Evolutionary conservation across 2,113 vertebrate genomes (phyloP).

Genomic region (Martes martes): DNA sequence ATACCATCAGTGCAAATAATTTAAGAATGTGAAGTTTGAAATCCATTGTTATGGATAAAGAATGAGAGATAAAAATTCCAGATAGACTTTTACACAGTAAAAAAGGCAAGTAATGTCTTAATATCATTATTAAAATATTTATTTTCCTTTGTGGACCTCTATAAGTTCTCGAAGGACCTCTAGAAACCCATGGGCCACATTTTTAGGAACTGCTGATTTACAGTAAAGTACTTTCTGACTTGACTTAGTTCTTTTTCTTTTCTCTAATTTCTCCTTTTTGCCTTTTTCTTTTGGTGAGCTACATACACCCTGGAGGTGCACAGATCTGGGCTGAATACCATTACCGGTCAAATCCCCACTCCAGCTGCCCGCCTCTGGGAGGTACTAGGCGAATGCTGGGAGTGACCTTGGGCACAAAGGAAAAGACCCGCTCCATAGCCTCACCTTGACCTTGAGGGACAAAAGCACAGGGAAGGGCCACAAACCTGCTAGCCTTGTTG

Average conservation of each 20-base stretch:
- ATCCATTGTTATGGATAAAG: background rate
- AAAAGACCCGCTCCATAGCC: background rate
- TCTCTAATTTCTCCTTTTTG: background rate
- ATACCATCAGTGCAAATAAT: background rate
- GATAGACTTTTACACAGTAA: background rate
- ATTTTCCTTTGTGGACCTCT: background rate
- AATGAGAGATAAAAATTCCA: background rate
- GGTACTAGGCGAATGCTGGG: background rate
- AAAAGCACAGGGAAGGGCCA: slow-evolving; percentile 40
- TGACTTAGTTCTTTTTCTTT: background rate
- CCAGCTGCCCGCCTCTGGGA: background rate
- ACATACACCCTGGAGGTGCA: background rate
- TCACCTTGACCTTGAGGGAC: slow-evolving; percentile 6
- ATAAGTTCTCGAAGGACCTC: background rate
- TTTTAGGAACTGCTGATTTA: background rate
- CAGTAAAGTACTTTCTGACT: background rate
- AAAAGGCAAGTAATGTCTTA: background rate
- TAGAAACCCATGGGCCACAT: background rate
- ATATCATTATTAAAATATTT: background rate
- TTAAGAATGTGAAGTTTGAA: background rate
- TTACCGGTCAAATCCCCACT: background rate
- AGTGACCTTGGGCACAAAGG: slow-evolving; percentile 11
- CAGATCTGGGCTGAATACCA: background rate
- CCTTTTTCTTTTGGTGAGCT: background rate
- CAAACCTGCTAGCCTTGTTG: slow-evolving; percentile 50